phyloP scores from a whole-genome alignment of 2,113 vertebrate species.

The Actenoides hombroni region DNA sequence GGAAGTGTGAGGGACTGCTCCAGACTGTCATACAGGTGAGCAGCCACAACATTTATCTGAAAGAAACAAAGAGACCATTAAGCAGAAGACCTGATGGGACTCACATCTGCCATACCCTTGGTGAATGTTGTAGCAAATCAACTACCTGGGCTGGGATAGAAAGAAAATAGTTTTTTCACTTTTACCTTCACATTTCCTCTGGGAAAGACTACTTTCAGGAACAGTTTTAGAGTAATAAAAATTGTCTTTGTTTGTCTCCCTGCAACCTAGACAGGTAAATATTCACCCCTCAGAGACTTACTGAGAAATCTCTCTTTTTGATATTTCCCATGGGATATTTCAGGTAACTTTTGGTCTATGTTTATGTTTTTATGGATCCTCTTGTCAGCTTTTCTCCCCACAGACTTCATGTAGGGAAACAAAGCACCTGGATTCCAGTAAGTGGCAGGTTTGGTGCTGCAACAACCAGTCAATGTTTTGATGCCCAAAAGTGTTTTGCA shows the following conservation, averaged over 20 bases:
- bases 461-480: background rate
- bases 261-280: background rate
- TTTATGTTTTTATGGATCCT: background rate
- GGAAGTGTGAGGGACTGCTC: background rate
- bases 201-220: background rate
- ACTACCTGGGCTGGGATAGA: background rate
- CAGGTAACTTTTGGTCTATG: background rate
- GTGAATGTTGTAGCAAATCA: background rate
- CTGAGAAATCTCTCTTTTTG: background rate
- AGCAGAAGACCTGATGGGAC: background rate
- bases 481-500: background rate
- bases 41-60: background rate
- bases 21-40: background rate
- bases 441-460: background rate
- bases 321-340: background rate
- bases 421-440: background rate
- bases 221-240: background rate
- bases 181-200: background rate
- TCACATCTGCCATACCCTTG: background rate
- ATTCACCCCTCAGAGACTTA: background rate
- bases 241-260: background rate
- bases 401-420: background rate
- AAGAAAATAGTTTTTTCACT: background rate
- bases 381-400: background rate
- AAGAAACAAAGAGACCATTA: background rate